Evolutionary conservation across 2,113 vertebrate species (phyloP).

Genomic region (Chionodraco myersi): DNA sequence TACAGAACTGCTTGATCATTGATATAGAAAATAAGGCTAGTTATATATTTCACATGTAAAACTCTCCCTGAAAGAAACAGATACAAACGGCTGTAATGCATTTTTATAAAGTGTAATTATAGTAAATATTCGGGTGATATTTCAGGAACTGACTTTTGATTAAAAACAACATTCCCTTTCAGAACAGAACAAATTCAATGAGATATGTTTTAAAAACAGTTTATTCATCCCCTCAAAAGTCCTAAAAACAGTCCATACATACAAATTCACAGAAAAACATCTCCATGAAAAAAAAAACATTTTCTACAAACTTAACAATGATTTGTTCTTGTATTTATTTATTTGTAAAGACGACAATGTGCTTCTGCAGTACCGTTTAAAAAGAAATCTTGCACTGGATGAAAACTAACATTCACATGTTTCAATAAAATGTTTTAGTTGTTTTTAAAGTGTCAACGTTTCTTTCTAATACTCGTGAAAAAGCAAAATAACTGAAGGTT

Average conservation of each 20-base stretch:
- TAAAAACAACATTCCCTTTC: neutral
- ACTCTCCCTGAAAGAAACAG: neutral
- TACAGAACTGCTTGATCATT: no score
- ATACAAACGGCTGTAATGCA: neutral
- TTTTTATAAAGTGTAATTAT: constrained; percentile 21
- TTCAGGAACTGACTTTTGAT: neutral
- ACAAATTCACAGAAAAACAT: constrained; percentile 36
- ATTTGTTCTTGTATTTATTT: constrained; percentile 39
- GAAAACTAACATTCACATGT: neutral
- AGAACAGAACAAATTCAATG: neutral
- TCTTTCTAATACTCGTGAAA: no score
- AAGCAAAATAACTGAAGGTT: no score
- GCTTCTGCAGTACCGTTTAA: constrained; percentile 13
- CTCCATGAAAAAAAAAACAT: neutral
- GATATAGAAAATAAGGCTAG: neutral
- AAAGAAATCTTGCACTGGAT: neutral
- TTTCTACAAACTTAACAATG: constrained; percentile 13
- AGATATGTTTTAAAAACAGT: constrained; percentile 47
- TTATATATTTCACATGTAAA: neutral
- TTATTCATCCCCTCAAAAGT: constrained; percentile 57
- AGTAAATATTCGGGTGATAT: neutral
- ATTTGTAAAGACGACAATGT: neutral
- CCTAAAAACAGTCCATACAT: constrained; percentile 46
- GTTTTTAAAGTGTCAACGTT: neutral
- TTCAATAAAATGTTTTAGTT: constrained; percentile 17